phyloP scores from a whole-genome alignment of 2,888 invertebrate species.

The Eurytoma adleriae region DNA sequence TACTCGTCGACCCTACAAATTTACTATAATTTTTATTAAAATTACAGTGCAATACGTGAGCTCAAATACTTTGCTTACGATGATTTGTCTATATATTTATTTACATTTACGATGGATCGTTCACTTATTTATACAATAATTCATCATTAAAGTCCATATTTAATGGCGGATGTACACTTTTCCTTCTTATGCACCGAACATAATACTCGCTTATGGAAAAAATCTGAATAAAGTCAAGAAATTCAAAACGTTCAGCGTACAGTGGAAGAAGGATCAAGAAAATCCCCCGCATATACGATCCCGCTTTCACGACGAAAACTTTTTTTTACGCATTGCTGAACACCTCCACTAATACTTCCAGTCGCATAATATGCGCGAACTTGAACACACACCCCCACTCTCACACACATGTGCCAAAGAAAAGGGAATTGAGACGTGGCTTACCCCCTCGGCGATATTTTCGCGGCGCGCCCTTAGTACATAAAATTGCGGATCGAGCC shows the following conservation, averaged over 20 bases:
- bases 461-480: slow-evolving; percentile 8
- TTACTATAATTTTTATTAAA: no score
- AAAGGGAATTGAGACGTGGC: no score
- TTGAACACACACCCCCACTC: background rate
- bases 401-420: no score
- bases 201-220: background rate
- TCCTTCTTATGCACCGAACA: background rate
- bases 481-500: slow-evolving; percentile 12
- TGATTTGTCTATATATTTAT: background rate
- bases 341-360: background rate
- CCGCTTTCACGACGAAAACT: background rate
- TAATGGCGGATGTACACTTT: background rate
- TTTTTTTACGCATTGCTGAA: slow-evolving; percentile 11
- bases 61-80: no score
- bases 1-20: no score
- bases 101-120: background rate
- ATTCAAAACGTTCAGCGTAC: background rate
- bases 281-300: background rate
- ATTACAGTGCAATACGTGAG: no score
- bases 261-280: slow-evolving; percentile 17
- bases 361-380: background rate
- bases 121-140: background rate
- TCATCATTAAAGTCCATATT: background rate
- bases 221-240: slow-evolving; percentile 21
- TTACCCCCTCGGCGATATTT: background rate